phyloP scores from a whole-genome alignment of 2,888 invertebrate species.

The Ashinkailepas kermadecensis region DNA sequence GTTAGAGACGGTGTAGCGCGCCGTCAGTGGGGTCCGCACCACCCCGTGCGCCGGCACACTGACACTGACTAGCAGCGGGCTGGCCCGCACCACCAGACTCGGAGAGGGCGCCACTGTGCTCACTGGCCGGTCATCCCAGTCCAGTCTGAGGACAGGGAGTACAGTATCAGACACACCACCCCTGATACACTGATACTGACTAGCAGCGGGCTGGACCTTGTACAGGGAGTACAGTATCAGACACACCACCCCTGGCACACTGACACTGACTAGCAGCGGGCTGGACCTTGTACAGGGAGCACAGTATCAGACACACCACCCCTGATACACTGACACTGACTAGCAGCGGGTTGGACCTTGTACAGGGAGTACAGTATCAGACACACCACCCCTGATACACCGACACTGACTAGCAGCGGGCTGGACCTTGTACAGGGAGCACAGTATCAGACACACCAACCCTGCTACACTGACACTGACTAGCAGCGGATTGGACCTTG shows the following conservation, averaged over 20 bases:
- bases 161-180: conserved; percentile 22
- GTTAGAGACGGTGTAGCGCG: conserved; percentile 63
- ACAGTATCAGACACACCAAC: too few relatives aligned
- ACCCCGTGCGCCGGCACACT: conserved; percentile 28
- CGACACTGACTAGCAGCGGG: background rate
- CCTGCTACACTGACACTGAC: conserved; percentile 24
- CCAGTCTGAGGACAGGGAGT: background rate
- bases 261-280: background rate
- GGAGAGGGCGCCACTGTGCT: background rate
- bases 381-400: conserved; percentile 28
- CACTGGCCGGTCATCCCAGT: conserved; percentile 3
- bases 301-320: conserved; percentile 22
- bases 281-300: background rate
- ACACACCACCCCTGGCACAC: conserved; percentile 28
- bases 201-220: background rate
- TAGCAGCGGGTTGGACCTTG: background rate
- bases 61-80: background rate
- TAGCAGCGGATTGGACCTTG: background rate
- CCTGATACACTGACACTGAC: conserved; percentile 24
- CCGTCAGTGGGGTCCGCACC: conserved; percentile 40
- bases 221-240: too few relatives aligned
- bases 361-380: too few relatives aligned
- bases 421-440: background rate
- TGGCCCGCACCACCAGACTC: background rate
- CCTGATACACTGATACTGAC: conserved; percentile 24